These are phyloP conservation scores for Oligia latruncula DNA, from an alignment of 2,888 invertebrate species.

Conservation along the genomic window DNA sequence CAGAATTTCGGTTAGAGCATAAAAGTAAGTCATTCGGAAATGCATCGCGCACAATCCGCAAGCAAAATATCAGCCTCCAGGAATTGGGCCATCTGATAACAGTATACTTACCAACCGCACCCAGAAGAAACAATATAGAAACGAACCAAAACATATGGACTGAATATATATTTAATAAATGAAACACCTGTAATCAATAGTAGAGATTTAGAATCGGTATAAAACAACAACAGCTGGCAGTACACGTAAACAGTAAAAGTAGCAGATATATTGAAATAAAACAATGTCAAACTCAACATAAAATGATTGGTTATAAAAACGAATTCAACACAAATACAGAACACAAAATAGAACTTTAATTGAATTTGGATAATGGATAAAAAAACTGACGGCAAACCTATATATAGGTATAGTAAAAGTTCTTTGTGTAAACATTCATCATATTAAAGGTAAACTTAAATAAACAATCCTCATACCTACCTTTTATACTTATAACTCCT, in stretches of 20 bases:
- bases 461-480: constrained; percentile 65
- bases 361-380: too few species aligned
- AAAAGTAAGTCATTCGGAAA: constrained; percentile 33
- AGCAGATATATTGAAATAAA: constrained; percentile 4
- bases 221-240: constrained; percentile 21
- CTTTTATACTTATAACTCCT: constrained; percentile 69
- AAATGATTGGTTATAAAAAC: not conserved
- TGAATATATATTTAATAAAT: constrained; percentile 1
- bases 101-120: not conserved
- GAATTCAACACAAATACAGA: not conserved
- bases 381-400: not conserved
- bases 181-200: not conserved
- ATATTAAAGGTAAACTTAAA: not conserved
- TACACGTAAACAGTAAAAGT: constrained; percentile 4
- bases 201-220: not conserved
- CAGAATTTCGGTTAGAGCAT: not conserved
- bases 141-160: not conserved
- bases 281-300: not conserved
- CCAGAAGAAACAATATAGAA: not conserved
- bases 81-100: constrained; percentile 27
- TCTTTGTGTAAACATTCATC: not conserved
- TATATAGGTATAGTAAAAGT: too few species aligned
- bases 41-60: not conserved
- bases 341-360: too few species aligned
- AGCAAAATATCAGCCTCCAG: constrained; percentile 7